Base-by-base conservation (phyloP, 2,113 vertebrate genomes). In the Oryzias melastigma region DNA sequence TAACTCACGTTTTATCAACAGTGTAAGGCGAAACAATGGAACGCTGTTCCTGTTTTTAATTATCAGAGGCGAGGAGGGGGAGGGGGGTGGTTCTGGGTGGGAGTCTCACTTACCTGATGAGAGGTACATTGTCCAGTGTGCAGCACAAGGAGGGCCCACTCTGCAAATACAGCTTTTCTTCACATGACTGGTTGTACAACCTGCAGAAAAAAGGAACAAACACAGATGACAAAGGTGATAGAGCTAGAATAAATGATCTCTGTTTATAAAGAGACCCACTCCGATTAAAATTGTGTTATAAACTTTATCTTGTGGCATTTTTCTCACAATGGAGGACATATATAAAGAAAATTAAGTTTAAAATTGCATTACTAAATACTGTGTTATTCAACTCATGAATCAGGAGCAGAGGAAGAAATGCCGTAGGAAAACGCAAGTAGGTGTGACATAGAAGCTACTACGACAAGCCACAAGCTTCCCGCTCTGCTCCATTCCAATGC, bases 161-260 rank as follows among this genome's bases (percentile, higher is more conserved):
- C 88, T 92, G 91, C 68, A 88, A 61, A 64, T 78, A 68, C 50
- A 92, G 82, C 62, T 90, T 81, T 72, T 89, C 88, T 65, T 86
- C 88, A 87, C 91, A 92, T 14, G 91, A 90, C 77, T 89, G 88
- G 81, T 92, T 92, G 83, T 92, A 92, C 68, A 90, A 76, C 91
- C 91, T 92, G 79, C 24, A 61, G 59, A 5, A 64, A 14, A 53
- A 65, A 20, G 74, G 4, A 56, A 17, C 19, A 63, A 40, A 61
- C 17, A 49, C 2, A 7, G 19, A 40, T 17, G 22, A 62, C 25
- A 58, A 27, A 64, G 4, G 43, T 4, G 12, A 7, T 10, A 25
- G 25, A 29, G 13, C 22, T 18, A 47, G 46, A 3, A 35, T 3
- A 35, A 35, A 12, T 35, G 2, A 35, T 8, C 10, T 35, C 35